Conservation (phyloP, 2,888 invertebrate species). For the Hydraecia micacea region DNA sequence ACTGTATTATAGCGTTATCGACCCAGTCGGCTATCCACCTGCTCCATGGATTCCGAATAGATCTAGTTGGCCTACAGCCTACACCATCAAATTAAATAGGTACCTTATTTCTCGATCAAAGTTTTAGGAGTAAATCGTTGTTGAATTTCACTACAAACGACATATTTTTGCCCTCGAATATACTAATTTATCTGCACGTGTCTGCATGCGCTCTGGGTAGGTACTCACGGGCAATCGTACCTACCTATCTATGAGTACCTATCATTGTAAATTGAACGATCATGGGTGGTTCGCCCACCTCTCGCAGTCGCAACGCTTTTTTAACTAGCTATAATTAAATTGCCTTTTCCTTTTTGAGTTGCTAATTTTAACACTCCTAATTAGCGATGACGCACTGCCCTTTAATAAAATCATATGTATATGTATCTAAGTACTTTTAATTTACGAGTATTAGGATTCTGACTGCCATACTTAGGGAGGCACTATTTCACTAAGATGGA, state of each 20-base stretch:
- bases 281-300: no score
- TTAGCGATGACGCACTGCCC: no score
- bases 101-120: no score
- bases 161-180: no score
- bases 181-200: no score
- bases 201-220: neutral
- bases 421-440: neutral
- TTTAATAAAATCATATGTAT: neutral
- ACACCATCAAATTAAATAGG: no score
- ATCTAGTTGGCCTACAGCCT: neutral
- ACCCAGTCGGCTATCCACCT: neutral
- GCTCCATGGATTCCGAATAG: neutral
- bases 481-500: neutral
- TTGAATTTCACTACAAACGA: no score
- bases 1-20: neutral
- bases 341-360: neutral
- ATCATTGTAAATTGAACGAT: constrained; percentile 5
- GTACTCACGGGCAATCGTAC: no score
- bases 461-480: neutral
- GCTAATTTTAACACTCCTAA: neutral
- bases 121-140: no score
- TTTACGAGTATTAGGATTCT: neutral
- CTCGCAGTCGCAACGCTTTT: neutral
- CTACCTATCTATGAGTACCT: neutral
- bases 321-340: neutral